These are phyloP conservation scores for Syngnathus floridae DNA, from an alignment of 2,113 vertebrate species.

Conservation along the genomic window DNA sequence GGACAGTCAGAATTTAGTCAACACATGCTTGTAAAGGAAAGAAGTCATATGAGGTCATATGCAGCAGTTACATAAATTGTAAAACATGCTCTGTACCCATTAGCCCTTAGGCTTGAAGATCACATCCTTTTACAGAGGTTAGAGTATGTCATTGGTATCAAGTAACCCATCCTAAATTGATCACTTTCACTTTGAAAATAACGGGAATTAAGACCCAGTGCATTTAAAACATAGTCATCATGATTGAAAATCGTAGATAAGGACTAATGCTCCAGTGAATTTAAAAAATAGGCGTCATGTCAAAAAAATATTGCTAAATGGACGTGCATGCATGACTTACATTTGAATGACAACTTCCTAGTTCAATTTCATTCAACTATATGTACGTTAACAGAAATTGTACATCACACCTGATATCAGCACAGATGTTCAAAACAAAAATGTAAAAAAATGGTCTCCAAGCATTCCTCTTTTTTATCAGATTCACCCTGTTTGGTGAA, in stretches of 20 bases:
- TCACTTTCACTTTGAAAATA: no score
- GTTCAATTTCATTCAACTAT: background rate
- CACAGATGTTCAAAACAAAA: background rate
- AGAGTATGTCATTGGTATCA: no score
- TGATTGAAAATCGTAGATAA: no score
- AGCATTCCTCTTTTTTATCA: background rate
- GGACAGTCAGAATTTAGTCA: background rate
- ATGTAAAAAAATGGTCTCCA: background rate
- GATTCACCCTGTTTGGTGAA: no score
- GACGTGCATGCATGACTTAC: background rate
- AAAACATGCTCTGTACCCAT: no score
- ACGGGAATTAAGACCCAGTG: no score
- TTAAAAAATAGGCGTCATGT: background rate
- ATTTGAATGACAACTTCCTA: background rate
- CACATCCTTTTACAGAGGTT: no score
- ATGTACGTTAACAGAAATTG: background rate
- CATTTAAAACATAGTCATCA: no score
- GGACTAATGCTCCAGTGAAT: background rate
- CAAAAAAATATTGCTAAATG: background rate
- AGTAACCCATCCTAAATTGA: no score
- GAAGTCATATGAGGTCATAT: no score
- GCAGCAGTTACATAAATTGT: no score
- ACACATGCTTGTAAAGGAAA: background rate
- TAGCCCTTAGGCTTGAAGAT: no score
- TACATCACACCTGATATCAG: background rate